Conservation (phyloP, 2,113 vertebrate species). For the Haemorhous mexicanus region DNA sequence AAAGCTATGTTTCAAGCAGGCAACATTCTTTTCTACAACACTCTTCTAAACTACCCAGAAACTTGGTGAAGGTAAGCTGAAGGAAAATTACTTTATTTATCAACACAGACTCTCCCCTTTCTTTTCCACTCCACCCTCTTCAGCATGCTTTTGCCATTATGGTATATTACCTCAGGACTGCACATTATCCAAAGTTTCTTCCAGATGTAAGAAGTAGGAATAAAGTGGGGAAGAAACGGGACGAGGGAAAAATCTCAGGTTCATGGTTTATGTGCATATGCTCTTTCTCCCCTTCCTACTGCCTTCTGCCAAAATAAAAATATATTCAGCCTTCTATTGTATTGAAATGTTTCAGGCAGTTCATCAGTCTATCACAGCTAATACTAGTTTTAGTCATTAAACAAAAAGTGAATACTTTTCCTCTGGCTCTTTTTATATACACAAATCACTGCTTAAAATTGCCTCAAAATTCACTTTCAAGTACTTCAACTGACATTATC, state of each 20-base stretch:
- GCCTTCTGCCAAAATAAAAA: constrained; percentile 39
- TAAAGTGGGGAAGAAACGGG: neutral
- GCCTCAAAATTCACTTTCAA: neutral
- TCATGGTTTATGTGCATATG: neutral
- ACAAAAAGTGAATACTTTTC: constrained; percentile 28
- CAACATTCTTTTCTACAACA: neutral
- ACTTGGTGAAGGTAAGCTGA: neutral
- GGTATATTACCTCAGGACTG: neutral
- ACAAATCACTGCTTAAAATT: constrained; percentile 55
- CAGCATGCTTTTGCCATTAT: neutral
- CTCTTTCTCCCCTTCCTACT: neutral
- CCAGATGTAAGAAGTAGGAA: neutral
- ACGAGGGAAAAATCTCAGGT: neutral
- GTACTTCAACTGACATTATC: neutral
- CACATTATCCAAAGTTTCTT: neutral
- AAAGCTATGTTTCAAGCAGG: neutral
- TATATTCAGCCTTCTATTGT: constrained; percentile 34
- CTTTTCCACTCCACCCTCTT: neutral
- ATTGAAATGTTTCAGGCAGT: constrained; percentile 48
- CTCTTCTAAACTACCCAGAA: neutral
- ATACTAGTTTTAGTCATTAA: constrained; percentile 5
- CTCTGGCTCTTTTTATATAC: constrained; percentile 50
- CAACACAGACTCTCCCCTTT: neutral
- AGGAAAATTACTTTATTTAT: constrained; percentile 10
- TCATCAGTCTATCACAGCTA: constrained; percentile 53